A percentile compares a stretch with the other conserved stretches of the same genome.
Evolutionary conservation across 92 coral and sea anemone genomes (phyloP).

Genomic region (Montipora capitata): DNA sequence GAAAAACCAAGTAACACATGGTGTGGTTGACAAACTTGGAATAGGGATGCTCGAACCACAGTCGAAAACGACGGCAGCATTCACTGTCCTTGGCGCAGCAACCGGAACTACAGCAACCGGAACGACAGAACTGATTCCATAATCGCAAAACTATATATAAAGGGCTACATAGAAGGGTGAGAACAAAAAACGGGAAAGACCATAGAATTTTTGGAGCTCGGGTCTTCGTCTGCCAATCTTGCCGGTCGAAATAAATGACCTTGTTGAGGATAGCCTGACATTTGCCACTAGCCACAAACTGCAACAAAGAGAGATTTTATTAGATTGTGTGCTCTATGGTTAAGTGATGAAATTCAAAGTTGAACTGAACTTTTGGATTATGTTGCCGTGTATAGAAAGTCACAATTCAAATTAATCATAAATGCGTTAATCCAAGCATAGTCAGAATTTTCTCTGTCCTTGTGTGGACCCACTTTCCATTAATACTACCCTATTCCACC

Average conservation of each 20-base stretch:
- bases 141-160: slow-evolving; percentile 19
- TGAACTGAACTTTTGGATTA: no score
- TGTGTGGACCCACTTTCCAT: no score
- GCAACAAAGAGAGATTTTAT: background rate
- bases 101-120: background rate
- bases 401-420: no score
- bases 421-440: no score
- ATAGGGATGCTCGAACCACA: slow-evolving; percentile 22
- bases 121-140: background rate
- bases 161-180: background rate
- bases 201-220: background rate
- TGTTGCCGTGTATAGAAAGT: no score
- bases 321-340: no score
- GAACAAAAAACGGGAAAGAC: background rate
- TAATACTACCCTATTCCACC: no score
- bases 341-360: no score
- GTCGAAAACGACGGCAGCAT: background rate
- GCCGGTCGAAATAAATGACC: slow-evolving; percentile 16
- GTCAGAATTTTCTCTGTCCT: no score
- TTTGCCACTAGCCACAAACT: slow-evolving; percentile 43
- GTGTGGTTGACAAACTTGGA: slow-evolving; percentile 40
- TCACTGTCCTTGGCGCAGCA: background rate
- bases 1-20: slow-evolving; percentile 18
- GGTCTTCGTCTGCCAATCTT: background rate
- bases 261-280: slow-evolving; percentile 26